Base-by-base conservation (phyloP, 2,797 vertebrate species). In the Leptatherina wallacei region DNA sequence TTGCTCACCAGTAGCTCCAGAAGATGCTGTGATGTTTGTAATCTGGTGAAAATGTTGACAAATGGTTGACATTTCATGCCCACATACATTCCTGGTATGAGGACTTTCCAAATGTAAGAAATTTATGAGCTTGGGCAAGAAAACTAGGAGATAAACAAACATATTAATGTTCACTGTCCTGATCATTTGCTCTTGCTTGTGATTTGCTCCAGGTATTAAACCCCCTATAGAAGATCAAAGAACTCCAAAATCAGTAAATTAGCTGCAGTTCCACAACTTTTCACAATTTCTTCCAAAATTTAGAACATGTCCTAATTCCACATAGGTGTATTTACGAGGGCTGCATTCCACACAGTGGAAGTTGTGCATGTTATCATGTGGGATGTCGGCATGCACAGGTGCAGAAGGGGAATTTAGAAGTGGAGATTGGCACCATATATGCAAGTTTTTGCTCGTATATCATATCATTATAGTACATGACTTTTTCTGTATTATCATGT, bases 1-100 rank as follows among this genome's bases (percentile, higher is more conserved):
- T 97, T 94, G 86, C 94, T 87, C 92, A 82, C 85, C 83, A 90
- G 89, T 91, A 93, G 89, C 93, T 95, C 93, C 94, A 70, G 75
- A 78, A 79, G 65, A 80, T 36, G 27, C 62, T 42, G 65, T 67
- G 40, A 62, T 70, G 68, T 72, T 14, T 77, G 62, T 66, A 57
- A 33, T 5, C 52, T 24, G 1, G n/a, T 27, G 20, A 44, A 18
- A 65, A 47, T 58, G 27, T 33, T 20, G 74, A 66, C 22, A 40
- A 49, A 44, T 47, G 38, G 20, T 44, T 49, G 35, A 22, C 11
- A 65, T 27, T 64, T 61, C 38, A 20, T 44, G 42, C 16, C 42
- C 42, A 44, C 18, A 20, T 7, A 18, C 5, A 44, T 44, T 44
- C 18, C 16, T 44, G 42, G 18, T 20, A 4, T 18, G 42, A 18